Conservation (phyloP, 1,140 invertebrate genomes). For the Drosophila setifemur region DNA sequence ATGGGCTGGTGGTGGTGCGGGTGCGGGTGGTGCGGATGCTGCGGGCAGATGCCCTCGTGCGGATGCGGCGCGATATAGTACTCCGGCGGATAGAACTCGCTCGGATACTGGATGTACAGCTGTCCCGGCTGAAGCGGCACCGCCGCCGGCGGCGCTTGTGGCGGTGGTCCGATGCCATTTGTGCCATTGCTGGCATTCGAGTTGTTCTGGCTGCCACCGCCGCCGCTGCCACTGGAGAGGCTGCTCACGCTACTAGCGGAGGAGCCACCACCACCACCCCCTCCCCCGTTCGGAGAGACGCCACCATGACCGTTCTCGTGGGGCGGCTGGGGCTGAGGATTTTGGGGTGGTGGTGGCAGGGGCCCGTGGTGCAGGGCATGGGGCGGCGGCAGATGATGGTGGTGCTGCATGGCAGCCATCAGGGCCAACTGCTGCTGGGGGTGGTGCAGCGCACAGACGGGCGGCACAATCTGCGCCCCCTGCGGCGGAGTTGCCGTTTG, state of each 20-base stretch:
- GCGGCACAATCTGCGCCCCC: conserved; percentile 71
- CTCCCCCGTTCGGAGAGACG: conserved; percentile 50
- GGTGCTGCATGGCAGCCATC: conserved; percentile 76
- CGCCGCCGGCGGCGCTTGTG: conserved; percentile 3
- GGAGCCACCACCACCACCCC: conserved; percentile 47
- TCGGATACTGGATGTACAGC: conserved; percentile 74
- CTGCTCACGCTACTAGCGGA: conserved; percentile 68
- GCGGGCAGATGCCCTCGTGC: conserved; percentile 79
- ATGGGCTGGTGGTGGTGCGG: conserved; percentile 75
- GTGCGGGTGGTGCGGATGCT: conserved; percentile 76
- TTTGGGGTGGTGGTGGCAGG: conserved; percentile 18
- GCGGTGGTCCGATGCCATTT: conserved; percentile 52
- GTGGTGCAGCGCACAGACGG: conserved; percentile 77
- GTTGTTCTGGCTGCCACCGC: conserved; percentile 32
- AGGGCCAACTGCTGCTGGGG: conserved; percentile 76
- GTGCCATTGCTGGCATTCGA: conserved; percentile 24
- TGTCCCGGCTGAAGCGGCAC: conserved; percentile 60
- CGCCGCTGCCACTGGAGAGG: conserved; percentile 56
- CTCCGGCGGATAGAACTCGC: conserved; percentile 78
- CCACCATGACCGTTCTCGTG: conserved; percentile 64
- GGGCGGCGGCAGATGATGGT: conserved; percentile 54
- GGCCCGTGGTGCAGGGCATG: conserved; percentile 41
- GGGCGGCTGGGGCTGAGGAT: conserved; percentile 29
- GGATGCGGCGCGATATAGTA: conserved; percentile 79
- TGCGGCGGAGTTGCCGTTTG: conserved; percentile 73